Base-by-base conservation (phyloP, 2,888 invertebrate genomes). In the Drosophila setosimentum region DNA sequence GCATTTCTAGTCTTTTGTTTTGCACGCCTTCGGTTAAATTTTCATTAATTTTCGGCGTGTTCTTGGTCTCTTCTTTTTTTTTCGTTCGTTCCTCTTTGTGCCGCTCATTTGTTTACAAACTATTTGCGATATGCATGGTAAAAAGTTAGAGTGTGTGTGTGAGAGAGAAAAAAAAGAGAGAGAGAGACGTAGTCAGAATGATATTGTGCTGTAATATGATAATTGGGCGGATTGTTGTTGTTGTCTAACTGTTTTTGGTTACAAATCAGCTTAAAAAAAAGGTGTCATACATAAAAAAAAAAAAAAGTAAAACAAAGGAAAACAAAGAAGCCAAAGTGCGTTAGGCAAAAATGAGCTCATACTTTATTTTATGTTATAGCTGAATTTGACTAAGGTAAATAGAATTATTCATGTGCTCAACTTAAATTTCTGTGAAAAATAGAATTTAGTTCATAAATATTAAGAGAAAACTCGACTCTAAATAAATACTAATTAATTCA, bases 51-150 rank as follows among this genome's bases (percentile, higher is more conserved):
- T 71, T 73, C 82, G 63, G 73, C 62, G 57, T 65, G 51, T 21
- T 29, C 27, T 33, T 35, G 16, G 29, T 30, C 32, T 7, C 30
- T 60, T 60, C 3, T 37, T 42, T 61, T 7, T 58, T 60, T 55
- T 33, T 33, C 16, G 16, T 24, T n/a, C 61, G 64, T 78, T 90
- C 82, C 82, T 33, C 76, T 83, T 85, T 85, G 78, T 13, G 35
- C 51, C n/a, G 50, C 67, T 70, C 45, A 87, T 85, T 85, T 85
- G 91, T 90, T 85, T 85, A 85, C 84, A 57, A 89, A 87, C 66
- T 83, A 74, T 83, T 62, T 49, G 58, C n/a, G 63, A 53, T 77
- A 55, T 62, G 65, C 76, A 61, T 42, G 64, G 61, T n/a, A 21
- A 30, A 45, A 48, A 62, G 55, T 45, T 32, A 58, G 42, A 5